phyloP scores from a whole-genome alignment of 92 coral and sea anemone species.

The Phenganax stokvisi region DNA sequence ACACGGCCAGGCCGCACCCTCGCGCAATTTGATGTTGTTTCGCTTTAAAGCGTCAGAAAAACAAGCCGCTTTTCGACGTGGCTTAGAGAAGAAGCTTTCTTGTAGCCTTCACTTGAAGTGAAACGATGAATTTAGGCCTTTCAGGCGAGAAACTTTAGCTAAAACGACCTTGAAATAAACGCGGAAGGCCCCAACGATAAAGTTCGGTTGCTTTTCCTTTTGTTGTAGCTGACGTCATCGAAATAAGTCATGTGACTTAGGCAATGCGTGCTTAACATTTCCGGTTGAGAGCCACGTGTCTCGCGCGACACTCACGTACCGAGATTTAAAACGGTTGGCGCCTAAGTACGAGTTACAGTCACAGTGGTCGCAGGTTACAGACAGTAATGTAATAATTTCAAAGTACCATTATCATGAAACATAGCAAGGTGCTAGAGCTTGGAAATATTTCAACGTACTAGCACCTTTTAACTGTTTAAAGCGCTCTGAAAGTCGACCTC shows the following conservation, averaged over 20 bases:
- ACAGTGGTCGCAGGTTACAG: too few species aligned
- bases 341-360: too few species aligned
- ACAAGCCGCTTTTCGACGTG: background rate
- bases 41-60: constrained; percentile 8
- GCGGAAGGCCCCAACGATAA: constrained; percentile 19
- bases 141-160: background rate
- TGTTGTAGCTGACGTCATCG: constrained; percentile 35
- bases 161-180: background rate
- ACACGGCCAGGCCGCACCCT: constrained; percentile 40
- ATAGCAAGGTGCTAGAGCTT: too few species aligned
- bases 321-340: too few species aligned
- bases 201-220: constrained; percentile 1
- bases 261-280: background rate
- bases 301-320: too few species aligned
- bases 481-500: too few species aligned
- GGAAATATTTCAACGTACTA: too few species aligned
- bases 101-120: background rate
- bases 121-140: background rate
- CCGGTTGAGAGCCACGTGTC: background rate
- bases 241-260: constrained; percentile 17
- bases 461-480: too few species aligned
- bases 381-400: too few species aligned
- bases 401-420: too few species aligned
- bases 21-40: constrained; percentile 15
- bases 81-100: constrained; percentile 30